A percentile compares a stretch with the other conserved stretches of the same genome.
Conservation (phyloP, 1,140 invertebrate genomes). For the Caerostris extrusa region DNA sequence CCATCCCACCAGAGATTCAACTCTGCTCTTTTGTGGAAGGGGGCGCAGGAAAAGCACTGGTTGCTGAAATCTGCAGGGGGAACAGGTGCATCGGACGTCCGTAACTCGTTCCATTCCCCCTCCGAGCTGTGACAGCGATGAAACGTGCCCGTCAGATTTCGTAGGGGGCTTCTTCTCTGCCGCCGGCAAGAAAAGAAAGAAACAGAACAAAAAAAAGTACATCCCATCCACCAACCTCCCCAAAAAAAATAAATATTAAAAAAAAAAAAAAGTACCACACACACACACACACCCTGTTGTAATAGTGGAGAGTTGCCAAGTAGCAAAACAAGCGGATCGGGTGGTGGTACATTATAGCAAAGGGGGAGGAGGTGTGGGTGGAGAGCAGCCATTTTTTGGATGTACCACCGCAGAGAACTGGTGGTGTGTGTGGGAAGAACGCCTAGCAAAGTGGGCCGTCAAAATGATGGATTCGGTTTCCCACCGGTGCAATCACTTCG, state of each 20-base stretch:
- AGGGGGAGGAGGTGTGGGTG: not conserved
- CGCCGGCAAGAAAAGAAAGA: too few relatives aligned
- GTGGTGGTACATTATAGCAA: slow-evolving; percentile 69
- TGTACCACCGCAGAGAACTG: not conserved
- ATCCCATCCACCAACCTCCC: not conserved
- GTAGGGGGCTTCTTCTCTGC: not conserved
- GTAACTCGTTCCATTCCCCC: not conserved
- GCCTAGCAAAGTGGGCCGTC: slow-evolving; percentile 73
- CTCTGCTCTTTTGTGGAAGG: not conserved
- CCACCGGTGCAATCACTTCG: slow-evolving; percentile 76
- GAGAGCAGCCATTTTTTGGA: slow-evolving; percentile 55
- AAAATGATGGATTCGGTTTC: slow-evolving; percentile 77
- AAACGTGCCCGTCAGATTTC: slow-evolving; percentile 70
- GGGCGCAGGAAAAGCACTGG: slow-evolving; percentile 38
- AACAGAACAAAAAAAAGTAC: slow-evolving; percentile 13
- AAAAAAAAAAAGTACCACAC: slow-evolving; percentile 20
- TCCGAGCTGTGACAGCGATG: slow-evolving; percentile 56
- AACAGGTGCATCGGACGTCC: slow-evolving; percentile 62
- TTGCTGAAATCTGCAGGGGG: slow-evolving; percentile 55
- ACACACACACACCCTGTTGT: not conserved
- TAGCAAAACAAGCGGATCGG: slow-evolving; percentile 71
- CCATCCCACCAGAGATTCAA: not conserved
- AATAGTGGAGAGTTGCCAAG: slow-evolving; percentile 70
- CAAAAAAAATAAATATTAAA: slow-evolving; percentile 37
- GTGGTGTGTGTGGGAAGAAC: not conserved